Evolutionary conservation across 1,140 invertebrate species (phyloP).

Genomic region (Drosophila kurseongensis): DNA sequence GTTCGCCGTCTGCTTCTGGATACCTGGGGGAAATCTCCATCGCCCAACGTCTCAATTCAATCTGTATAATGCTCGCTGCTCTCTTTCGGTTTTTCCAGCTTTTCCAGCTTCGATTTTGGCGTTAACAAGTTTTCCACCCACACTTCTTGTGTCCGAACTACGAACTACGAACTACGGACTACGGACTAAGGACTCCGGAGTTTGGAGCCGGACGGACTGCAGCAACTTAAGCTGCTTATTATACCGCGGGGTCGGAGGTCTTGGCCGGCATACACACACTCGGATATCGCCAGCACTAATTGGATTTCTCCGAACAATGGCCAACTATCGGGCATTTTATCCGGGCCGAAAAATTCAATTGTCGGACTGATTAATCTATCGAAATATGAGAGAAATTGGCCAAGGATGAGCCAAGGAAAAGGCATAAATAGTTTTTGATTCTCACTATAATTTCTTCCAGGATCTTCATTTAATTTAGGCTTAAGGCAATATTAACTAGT

Average conservation of each 20-base stretch:
- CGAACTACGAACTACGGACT: conserved; percentile 1
- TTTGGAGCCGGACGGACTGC: conserved; percentile 18
- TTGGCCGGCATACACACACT: conserved; percentile 5
- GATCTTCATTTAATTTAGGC: too few species aligned
- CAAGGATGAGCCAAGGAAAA: neutral
- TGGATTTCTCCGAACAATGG: conserved; percentile 58
- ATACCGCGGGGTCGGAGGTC: conserved; percentile 43
- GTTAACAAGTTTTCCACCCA: conserved; percentile 73
- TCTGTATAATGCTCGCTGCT: conserved; percentile 36
- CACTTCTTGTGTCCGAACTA: conserved; percentile 14
- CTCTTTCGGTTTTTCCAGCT: neutral
- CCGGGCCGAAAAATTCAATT: conserved; percentile 32
- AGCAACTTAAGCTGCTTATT: conserved; percentile 75
- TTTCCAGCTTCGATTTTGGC: conserved; percentile 51
- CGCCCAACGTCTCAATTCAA: conserved; percentile 50
- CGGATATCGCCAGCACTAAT: conserved; percentile 50
- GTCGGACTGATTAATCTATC: conserved; percentile 32
- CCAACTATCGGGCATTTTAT: conserved; percentile 34
- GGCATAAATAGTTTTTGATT: neutral
- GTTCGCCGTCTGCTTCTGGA: conserved; percentile 8
- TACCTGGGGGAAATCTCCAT: conserved; percentile 69
- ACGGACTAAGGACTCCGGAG: neutral
- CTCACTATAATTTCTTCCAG: neutral
- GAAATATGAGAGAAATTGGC: neutral
- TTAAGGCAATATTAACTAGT: too few species aligned